Evolutionary conservation across 1,140 invertebrate genomes (phyloP).

Genomic region (Periplaneta americana): DNA sequence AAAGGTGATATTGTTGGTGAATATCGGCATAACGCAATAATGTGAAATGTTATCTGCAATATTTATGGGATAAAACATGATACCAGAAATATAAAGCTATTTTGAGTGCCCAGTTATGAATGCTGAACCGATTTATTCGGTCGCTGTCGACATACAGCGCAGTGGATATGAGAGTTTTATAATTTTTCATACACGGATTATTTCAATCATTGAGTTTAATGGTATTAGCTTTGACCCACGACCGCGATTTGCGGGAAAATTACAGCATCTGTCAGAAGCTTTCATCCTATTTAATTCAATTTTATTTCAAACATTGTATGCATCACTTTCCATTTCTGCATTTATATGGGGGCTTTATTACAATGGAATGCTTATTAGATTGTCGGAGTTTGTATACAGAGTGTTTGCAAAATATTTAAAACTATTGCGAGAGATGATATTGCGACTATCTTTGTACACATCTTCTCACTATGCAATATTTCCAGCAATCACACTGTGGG

Average conservation of each 20-base stretch:
- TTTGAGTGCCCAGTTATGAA: too few relatives aligned
- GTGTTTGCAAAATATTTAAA: neutral
- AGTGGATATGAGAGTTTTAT: neutral
- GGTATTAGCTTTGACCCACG: neutral
- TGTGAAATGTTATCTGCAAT: too few relatives aligned
- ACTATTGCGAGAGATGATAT: too few relatives aligned
- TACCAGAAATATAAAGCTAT: too few relatives aligned
- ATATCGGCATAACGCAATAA: too few relatives aligned
- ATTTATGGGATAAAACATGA: too few relatives aligned
- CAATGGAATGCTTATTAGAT: neutral
- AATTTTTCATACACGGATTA: neutral
- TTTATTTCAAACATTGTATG: neutral
- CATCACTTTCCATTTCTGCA: neutral
- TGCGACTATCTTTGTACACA: too few relatives aligned
- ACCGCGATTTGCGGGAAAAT: neutral
- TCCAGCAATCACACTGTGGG: too few relatives aligned
- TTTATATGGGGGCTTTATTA: neutral
- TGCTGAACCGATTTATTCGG: too few relatives aligned
- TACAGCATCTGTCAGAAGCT: neutral
- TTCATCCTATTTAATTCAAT: neutral
- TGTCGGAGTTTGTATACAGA: neutral
- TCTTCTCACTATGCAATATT: too few relatives aligned
- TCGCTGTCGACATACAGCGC: too few relatives aligned
- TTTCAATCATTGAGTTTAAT: neutral
- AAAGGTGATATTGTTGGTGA: too few relatives aligned